Evolutionary conservation across 2,888 invertebrate genomes (phyloP).

Genomic region (Zelleria hepariella): DNA sequence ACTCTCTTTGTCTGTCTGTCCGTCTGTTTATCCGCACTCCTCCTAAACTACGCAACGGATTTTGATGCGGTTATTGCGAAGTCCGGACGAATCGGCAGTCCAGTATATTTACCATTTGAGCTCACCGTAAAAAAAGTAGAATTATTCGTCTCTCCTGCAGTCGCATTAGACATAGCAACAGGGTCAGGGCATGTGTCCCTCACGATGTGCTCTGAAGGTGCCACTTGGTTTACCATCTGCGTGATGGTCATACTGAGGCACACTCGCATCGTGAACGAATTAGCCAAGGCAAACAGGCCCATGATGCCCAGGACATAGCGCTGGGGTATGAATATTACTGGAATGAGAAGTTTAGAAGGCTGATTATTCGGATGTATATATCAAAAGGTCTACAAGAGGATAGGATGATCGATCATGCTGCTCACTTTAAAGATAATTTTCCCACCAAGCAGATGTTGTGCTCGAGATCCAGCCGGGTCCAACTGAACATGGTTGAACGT

Average conservation of each 20-base stretch:
- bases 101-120: too few species aligned
- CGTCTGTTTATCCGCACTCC: too few species aligned
- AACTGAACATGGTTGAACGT: too few species aligned
- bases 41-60: too few species aligned
- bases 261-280: constrained; percentile 81
- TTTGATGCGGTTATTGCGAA: too few species aligned
- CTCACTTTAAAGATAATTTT: neutral
- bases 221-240: constrained; percentile 69
- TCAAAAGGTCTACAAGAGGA: too few species aligned
- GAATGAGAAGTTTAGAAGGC: constrained; percentile 20
- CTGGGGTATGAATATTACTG: constrained; percentile 75
- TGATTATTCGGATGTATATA: too few species aligned
- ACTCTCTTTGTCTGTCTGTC: too few species aligned
- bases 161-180: constrained; percentile 2
- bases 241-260: constrained; percentile 80
- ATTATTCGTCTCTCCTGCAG: neutral
- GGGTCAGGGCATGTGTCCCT: constrained; percentile 66
- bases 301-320: constrained; percentile 78
- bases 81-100: too few species aligned
- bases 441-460: too few species aligned
- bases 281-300: constrained; percentile 78
- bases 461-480: too few species aligned
- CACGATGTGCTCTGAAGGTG: constrained; percentile 42
- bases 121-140: neutral
- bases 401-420: too few species aligned